phyloP scores from a whole-genome alignment of 2,113 vertebrate genomes.

The Campylorhamphus procurvoides region DNA sequence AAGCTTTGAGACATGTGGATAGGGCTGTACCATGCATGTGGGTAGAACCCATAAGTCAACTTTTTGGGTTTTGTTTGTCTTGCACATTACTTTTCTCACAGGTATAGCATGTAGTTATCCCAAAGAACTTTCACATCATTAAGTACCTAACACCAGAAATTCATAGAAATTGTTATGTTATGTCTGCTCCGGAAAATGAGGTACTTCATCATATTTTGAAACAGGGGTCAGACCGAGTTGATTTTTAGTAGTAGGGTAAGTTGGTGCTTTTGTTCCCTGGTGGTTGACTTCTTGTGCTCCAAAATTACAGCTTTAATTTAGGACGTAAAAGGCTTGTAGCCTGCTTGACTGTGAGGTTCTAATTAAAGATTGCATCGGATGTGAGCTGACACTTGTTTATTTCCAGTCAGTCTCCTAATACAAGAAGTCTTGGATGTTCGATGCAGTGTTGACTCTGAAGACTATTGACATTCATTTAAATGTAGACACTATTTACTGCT shows the following conservation, averaged over 20 bases:
- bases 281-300: neutral
- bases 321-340: neutral
- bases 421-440: neutral
- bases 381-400: constrained; percentile 27
- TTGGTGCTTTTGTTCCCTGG: neutral
- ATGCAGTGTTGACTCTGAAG: neutral
- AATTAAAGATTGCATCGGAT: constrained; percentile 31
- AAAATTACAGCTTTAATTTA: constrained; percentile 27
- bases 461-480: neutral
- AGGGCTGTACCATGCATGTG: neutral
- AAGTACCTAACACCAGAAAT: neutral
- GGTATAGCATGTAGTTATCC: neutral
- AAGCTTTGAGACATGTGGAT: constrained; percentile 11
- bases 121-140: neutral
- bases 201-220: neutral
- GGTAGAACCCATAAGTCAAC: neutral
- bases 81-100: neutral
- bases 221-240: neutral
- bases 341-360: neutral
- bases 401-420: constrained; percentile 16
- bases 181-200: neutral
- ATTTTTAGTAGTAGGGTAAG: neutral
- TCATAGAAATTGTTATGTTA: neutral
- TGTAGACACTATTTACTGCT: neutral
- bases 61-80: constrained; percentile 4